These are phyloP conservation scores for Abramis brama DNA, from an alignment of 2,113 vertebrate genomes.

Conservation along the genomic window DNA sequence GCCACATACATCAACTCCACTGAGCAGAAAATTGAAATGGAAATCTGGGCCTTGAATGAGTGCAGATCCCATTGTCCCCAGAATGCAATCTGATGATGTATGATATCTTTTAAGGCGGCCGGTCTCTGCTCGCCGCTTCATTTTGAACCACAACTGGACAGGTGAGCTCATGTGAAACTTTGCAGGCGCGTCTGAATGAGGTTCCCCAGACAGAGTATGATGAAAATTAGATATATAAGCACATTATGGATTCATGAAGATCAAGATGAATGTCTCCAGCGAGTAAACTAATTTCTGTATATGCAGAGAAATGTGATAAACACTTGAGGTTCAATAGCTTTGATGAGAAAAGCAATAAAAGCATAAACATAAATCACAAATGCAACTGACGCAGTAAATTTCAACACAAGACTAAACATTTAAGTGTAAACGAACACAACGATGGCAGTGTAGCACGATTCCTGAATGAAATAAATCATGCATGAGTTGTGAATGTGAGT, in stretches of 20 bases:
- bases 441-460: too few species aligned
- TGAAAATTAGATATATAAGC: slow-evolving; percentile 14
- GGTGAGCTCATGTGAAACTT: slow-evolving; percentile 55
- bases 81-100: slow-evolving; percentile 76
- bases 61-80: slow-evolving; percentile 73
- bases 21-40: slow-evolving; percentile 84
- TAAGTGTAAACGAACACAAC: background rate
- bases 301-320: slow-evolving; percentile 42
- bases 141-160: slow-evolving; percentile 53
- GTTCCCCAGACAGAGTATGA: slow-evolving; percentile 40
- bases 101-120: slow-evolving; percentile 76
- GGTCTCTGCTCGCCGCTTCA: slow-evolving; percentile 63
- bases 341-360: slow-evolving; percentile 16
- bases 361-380: slow-evolving; percentile 12
- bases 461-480: background rate
- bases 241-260: slow-evolving; percentile 37
- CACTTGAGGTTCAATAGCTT: slow-evolving; percentile 17
- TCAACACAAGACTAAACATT: background rate
- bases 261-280: slow-evolving; percentile 30
- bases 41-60: slow-evolving; percentile 80
- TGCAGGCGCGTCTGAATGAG: slow-evolving; percentile 42
- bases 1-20: slow-evolving; percentile 81
- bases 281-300: slow-evolving; percentile 40
- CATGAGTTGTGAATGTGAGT: background rate
- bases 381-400: background rate